phyloP scores from a whole-genome alignment of 2,113 vertebrate genomes.

The Periophthalmodon schlosseri region DNA sequence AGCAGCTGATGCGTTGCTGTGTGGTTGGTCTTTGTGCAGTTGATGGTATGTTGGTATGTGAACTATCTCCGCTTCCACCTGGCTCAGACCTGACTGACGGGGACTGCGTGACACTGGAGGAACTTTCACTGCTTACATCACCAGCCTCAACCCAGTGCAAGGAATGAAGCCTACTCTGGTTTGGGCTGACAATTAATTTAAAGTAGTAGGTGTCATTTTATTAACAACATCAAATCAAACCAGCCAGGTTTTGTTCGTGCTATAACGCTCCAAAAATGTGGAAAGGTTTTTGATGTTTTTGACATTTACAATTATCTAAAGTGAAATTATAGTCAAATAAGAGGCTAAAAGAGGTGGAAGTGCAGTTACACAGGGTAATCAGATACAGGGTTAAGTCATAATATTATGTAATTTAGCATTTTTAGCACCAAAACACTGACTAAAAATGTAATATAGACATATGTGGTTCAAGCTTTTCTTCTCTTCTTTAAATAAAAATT shows the following conservation, averaged over 20 bases:
- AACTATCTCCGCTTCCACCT: conserved; percentile 22
- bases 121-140: conserved; percentile 39
- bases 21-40: conserved; percentile 33
- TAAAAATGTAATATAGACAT: too few relatives aligned
- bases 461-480: too few relatives aligned
- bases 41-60: conserved; percentile 47
- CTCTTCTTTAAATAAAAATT: too few relatives aligned
- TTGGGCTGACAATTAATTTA: not conserved
- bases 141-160: conserved; percentile 11
- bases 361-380: too few relatives aligned
- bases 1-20: conserved; percentile 16
- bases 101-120: conserved; percentile 30
- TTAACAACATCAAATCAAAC: not conserved
- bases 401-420: too few relatives aligned
- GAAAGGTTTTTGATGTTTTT: too few relatives aligned
- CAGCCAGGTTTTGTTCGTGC: not conserved
- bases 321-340: too few relatives aligned
- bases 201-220: not conserved
- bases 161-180: not conserved
- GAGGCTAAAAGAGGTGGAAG: too few relatives aligned
- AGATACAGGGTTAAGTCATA: too few relatives aligned
- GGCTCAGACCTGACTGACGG: conserved; percentile 39
- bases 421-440: too few relatives aligned
- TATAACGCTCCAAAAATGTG: not conserved
- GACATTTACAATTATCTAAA: too few relatives aligned